Evolutionary conservation across 1,140 invertebrate genomes (phyloP).

Genomic region (Berghia stephanieae): DNA sequence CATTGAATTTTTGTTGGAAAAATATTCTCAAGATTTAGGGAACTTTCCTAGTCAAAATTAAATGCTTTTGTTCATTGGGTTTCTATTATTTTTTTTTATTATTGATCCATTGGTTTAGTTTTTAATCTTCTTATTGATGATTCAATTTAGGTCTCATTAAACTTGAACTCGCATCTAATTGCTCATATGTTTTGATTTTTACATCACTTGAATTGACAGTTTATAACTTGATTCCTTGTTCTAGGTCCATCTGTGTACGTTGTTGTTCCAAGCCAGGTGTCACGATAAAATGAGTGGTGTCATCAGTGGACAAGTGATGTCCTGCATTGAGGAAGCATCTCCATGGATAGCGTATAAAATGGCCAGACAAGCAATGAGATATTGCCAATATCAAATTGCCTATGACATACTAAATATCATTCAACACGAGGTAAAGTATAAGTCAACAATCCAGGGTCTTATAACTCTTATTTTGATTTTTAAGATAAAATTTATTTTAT

Average conservation of each 20-base stretch:
- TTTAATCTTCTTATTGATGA: too few relatives aligned
- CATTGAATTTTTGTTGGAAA: too few relatives aligned
- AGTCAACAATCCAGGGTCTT: too few relatives aligned
- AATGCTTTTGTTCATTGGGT: too few relatives aligned
- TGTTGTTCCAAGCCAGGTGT: slow-evolving; percentile 81
- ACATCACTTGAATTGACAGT: not conserved
- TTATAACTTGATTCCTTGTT: slow-evolving; percentile 26
- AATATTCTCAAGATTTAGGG: too few relatives aligned
- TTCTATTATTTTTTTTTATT: too few relatives aligned
- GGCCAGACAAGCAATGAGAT: slow-evolving; percentile 83
- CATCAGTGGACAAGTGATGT: slow-evolving; percentile 55
- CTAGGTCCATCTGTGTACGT: slow-evolving; percentile 78
- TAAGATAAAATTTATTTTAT: too few relatives aligned
- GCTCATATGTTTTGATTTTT: not conserved
- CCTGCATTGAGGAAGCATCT: slow-evolving; percentile 71
- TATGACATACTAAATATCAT: slow-evolving; percentile 52
- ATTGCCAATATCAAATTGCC: slow-evolving; percentile 66
- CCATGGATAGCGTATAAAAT: slow-evolving; percentile 88
- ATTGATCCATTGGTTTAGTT: too few relatives aligned
- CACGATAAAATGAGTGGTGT: slow-evolving; percentile 49
- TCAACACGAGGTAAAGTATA: slow-evolving; percentile 42
- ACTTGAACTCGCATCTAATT: too few relatives aligned
- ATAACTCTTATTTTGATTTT: too few relatives aligned
- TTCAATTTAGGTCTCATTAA: too few relatives aligned
- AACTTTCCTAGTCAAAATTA: too few relatives aligned